Conservation (phyloP, 2,113 vertebrate genomes). For the Cromileptes altivelis region DNA sequence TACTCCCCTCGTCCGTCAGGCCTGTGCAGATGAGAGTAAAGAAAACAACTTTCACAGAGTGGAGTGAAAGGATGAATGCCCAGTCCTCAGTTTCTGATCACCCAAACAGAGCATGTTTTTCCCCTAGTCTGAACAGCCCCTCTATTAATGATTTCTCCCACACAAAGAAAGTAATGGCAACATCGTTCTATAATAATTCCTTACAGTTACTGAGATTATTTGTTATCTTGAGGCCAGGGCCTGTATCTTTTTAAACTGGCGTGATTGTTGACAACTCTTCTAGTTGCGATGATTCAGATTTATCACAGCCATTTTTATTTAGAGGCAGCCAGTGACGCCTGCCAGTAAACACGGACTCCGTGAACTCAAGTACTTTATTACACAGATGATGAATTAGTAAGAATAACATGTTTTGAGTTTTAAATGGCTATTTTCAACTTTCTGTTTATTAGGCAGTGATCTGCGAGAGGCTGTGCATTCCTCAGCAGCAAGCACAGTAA, state of each 20-base stretch:
- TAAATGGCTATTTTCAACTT: slow-evolving; percentile 13
- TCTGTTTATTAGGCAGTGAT: slow-evolving; percentile 8
- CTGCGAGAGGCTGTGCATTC: not conserved
- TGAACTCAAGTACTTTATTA: slow-evolving; percentile 33
- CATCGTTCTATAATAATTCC: slow-evolving; percentile 2
- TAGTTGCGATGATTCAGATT: slow-evolving; percentile 26
- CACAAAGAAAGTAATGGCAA: not conserved
- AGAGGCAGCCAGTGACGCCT: not conserved
- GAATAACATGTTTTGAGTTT: not conserved
- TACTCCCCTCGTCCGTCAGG: slow-evolving; percentile 20
- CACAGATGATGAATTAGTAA: slow-evolving; percentile 12
- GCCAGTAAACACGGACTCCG: slow-evolving; percentile 28
- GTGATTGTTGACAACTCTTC: not conserved
- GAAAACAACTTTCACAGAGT: slow-evolving; percentile 28
- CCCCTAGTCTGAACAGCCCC: not conserved
- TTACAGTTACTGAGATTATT: slow-evolving; percentile 10
- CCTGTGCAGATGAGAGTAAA: slow-evolving; percentile 19
- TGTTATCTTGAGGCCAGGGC: not conserved
- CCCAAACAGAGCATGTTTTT: not conserved
- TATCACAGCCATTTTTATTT: slow-evolving; percentile 17
- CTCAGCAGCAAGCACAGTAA: not conserved
- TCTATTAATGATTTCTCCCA: not conserved
- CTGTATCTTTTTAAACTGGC: slow-evolving; percentile 34
- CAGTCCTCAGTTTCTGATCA: slow-evolving; percentile 26
- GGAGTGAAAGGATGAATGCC: slow-evolving; percentile 3